Conservation (phyloP, 2,113 vertebrate species). For the Herpailurus yagouaroundi region DNA sequence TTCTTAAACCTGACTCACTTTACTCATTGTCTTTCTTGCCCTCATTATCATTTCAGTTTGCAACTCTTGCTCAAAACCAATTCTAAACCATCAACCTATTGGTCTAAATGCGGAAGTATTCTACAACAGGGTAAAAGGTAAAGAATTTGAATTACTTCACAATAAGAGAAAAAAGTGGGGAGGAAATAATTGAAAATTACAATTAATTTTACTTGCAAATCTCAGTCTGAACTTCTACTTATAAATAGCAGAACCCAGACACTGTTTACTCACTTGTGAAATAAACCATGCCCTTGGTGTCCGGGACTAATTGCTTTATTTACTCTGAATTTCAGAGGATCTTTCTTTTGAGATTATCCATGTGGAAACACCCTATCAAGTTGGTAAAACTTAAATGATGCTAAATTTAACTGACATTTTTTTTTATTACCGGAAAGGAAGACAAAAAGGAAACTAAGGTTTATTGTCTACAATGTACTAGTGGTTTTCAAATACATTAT, state of each 20-base stretch:
- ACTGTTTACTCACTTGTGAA: slow-evolving; percentile 37
- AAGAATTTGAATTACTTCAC: neutral
- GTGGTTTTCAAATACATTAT: neutral
- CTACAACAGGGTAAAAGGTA: neutral
- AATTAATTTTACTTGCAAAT: slow-evolving; percentile 17
- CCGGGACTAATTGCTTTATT: slow-evolving; percentile 12
- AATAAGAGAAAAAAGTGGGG: neutral
- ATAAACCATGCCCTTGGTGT: neutral
- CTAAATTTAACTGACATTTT: neutral
- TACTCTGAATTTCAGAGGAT: slow-evolving; percentile 43
- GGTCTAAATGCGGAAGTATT: neutral
- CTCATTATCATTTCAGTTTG: neutral
- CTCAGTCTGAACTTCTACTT: neutral
- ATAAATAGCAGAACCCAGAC: neutral
- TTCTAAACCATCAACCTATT: neutral
- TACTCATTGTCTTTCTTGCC: neutral
- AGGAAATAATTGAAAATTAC: neutral
- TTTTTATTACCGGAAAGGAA: neutral
- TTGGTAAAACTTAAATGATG: neutral
- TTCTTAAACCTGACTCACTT: neutral
- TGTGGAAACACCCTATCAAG: neutral
- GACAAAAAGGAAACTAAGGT: neutral
- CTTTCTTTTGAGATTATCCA: neutral
- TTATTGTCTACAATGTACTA: neutral
- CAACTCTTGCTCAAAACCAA: neutral